Evolutionary conservation across 2,797 vertebrate genomes (phyloP), one percentile per base, ranked within the genome.

Genomic region (Enteromius trimaculatus): DNA sequence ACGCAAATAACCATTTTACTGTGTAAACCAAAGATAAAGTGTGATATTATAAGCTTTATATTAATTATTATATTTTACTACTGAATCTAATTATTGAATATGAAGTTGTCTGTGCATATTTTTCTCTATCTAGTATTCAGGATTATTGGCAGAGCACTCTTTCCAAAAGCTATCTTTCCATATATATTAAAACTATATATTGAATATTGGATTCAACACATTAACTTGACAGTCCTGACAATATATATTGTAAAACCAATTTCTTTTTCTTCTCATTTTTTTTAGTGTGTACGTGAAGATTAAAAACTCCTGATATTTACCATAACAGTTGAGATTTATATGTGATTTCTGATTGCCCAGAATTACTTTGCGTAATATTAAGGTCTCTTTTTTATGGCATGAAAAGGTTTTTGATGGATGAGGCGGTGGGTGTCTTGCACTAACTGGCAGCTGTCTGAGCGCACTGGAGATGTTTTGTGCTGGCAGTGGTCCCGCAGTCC

Each of bases 371-470:
- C 34, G 7, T 78, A 60, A 72, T 68, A 74, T 81, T 69, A n/a
- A 47, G 68, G 16, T 58, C 5, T 77, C 8, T 53, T 29, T 37
- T 34, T 29, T 42, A n/a, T 49, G 23, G 17, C 47, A 42, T 47
- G 42, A 31, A 60, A 78, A 47, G 9, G 19, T 64, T 42, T 62
- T 2, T 44, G 66, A 72, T 64, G 65, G 76, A 26, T 31, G 31
- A 68, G 9, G 47, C n/a, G 42, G 19, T 81, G 79, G 49, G 23
- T 44, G 77, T 60, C 17, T 42, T 55, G 44, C 21, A 42, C 29
- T 74, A 39, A 79, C 82, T 42, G 51, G 6, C 70, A 80, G 77
- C 42, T 66, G 70, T 62, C 49, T 81, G 21, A 60, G 37, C 62
- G 62, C 71, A 64, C 31, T 71, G 42, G 53, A 80, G 51, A 14